Base-by-base conservation (phyloP, 2,888 invertebrate genomes). In the Abrostola tripartita region DNA sequence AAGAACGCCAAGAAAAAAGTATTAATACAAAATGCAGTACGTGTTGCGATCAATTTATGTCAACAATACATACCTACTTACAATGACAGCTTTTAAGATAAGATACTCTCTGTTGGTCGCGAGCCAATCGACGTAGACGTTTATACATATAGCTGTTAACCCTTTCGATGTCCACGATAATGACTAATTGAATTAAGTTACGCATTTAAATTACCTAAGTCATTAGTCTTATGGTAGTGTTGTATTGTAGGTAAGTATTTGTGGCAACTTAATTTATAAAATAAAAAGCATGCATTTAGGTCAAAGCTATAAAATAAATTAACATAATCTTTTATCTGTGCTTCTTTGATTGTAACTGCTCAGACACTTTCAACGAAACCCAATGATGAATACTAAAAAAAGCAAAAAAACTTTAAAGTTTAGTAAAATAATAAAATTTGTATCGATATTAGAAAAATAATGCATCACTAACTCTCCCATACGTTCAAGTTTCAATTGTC, bases 401-500 rank as follows among this genome's bases (percentile, higher is more conserved):
- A 24, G 24, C 24, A 24, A 24, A 24, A 24, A 24, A 24, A 2
- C 24, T 24, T 4, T 5, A 37, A 37, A 37, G 0, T 37, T 2
- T 37, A 24, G 1, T 24, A 40, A 51, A 49, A 40, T 41, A 42
- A 50, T 36, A 9, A 41, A 68, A 54, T 36, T 65, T 9, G 54
- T 61, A 66, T 82, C 82, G 83, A 85, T 77, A 82, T 79, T 70
- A n/a, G 76, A 81, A 57, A 68, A 71, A 54, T 50, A 66, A 68
- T 44, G 54, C 88, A 83, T 76, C 86, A 83, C 89, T 90, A 82
- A 68, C 70, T 77, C 78, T 86, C 87, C 85, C 85, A 87, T 85
- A 86, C 89, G 87, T 90, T 92, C 89, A 92, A 89, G 91, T 93
- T 93, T 92, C 93, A 94, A 86, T 94, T 94, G 94, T 94, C 89